These are phyloP conservation scores for Eupleurogrammus muticus DNA, from an alignment of 2,797 vertebrate genomes.

Conservation along the genomic window DNA sequence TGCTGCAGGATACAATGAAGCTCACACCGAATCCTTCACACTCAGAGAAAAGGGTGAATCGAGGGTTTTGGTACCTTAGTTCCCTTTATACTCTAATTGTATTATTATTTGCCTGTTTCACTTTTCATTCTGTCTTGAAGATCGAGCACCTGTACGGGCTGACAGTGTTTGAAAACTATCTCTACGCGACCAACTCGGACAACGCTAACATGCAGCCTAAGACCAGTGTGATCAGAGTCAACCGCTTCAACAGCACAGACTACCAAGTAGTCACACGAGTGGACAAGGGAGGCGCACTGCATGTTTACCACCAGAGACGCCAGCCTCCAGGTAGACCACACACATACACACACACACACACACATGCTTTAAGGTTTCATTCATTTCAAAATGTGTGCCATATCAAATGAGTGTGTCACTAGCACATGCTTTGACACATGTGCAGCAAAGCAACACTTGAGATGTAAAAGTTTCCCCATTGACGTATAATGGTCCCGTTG, in stretches of 20 bases:
- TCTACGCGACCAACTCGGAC: conserved; percentile 97
- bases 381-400: too few species aligned
- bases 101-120: conserved; percentile 1
- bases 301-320: conserved; percentile 96
- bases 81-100: not conserved
- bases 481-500: too few species aligned
- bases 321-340: conserved; percentile 89
- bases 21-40: not conserved
- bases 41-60: not conserved
- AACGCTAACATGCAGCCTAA: conserved; percentile 96
- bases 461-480: too few species aligned
- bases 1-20: not conserved
- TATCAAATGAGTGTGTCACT: too few species aligned
- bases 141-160: conserved; percentile 95
- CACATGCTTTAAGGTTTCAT: too few species aligned
- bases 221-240: conserved; percentile 94
- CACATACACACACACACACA: not conserved
- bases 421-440: too few species aligned
- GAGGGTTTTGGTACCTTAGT: not conserved
- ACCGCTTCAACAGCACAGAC: conserved; percentile 97
- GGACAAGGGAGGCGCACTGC: conserved; percentile 95
- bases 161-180: conserved; percentile 97
- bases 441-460: too few species aligned
- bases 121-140: conserved; percentile 69
- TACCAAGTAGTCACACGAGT: conserved; percentile 95